These are phyloP conservation scores for Streblospio benedicti DNA, from an alignment of 1,140 invertebrate genomes.

Conservation along the genomic window DNA sequence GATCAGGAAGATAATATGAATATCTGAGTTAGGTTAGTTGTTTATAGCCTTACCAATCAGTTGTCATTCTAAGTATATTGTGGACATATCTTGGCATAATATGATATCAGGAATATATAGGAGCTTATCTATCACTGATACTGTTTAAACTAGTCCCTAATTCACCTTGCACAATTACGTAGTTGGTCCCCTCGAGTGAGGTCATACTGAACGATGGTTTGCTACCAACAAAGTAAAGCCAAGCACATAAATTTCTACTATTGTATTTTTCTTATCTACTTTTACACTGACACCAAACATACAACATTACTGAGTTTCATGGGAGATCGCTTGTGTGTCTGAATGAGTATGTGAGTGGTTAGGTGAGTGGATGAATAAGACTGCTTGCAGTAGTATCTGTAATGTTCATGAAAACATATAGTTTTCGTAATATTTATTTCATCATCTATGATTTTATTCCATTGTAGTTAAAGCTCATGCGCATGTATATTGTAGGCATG, in stretches of 20 bases:
- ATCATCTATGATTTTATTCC: background rate
- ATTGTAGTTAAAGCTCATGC: too few relatives aligned
- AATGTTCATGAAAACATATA: background rate
- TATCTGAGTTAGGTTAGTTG: background rate
- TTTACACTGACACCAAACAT: too few relatives aligned
- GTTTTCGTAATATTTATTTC: background rate
- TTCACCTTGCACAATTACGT: too few relatives aligned
- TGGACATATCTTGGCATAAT: too few relatives aligned
- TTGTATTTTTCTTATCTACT: too few relatives aligned
- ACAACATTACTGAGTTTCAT: background rate
- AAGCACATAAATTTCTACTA: too few relatives aligned
- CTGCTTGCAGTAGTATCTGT: background rate
- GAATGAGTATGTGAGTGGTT: background rate
- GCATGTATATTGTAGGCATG: slow-evolving; percentile 42
- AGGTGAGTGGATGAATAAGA: background rate
- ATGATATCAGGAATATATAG: too few relatives aligned
- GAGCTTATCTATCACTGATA: too few relatives aligned
- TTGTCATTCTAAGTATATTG: background rate
- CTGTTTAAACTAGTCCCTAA: too few relatives aligned
- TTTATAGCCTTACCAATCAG: background rate
- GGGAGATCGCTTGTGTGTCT: background rate
- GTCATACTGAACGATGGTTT: too few relatives aligned
- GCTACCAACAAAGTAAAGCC: too few relatives aligned
- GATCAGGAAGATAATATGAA: background rate
- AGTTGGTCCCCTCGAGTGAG: too few relatives aligned